phyloP scores from a whole-genome alignment of 2,797 vertebrate species.

The Pyrrhura leucotis region DNA sequence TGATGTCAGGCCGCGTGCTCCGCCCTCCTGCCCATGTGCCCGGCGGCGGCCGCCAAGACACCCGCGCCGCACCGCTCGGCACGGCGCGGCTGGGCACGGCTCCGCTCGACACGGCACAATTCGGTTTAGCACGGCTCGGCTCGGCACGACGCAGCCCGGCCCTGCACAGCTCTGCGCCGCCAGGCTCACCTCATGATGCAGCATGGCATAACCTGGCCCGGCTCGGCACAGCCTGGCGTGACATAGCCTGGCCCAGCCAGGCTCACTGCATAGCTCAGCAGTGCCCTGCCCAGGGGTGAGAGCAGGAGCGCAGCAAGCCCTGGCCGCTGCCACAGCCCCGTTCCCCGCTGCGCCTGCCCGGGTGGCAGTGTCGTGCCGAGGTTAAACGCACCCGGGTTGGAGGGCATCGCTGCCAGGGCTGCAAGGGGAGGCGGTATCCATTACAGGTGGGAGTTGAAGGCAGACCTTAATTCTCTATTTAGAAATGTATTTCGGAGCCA shows the following conservation, averaged over 20 bases:
- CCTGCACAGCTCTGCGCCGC: too few relatives aligned
- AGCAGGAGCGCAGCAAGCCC: background rate
- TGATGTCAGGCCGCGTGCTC: constrained; percentile 34
- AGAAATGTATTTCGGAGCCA: background rate
- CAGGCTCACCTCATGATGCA: background rate
- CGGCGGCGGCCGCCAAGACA: background rate
- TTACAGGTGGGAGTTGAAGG: background rate
- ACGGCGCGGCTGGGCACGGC: background rate
- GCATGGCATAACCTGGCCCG: background rate
- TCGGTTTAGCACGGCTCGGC: background rate
- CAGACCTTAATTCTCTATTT: constrained; percentile 2
- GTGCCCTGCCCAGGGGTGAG: background rate
- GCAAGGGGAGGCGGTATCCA: background rate
- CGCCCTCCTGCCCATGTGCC: constrained; percentile 8
- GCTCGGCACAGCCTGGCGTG: background rate
- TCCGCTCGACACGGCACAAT: rapidly evolving
- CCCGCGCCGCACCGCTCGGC: background rate
- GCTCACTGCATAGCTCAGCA: background rate
- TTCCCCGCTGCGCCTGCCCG: background rate
- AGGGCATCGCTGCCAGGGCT: background rate
- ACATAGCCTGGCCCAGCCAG: background rate
- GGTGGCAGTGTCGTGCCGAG: background rate
- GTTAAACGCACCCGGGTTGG: background rate
- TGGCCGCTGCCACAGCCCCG: background rate
- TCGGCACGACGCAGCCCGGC: background rate